Evolutionary conservation across 2,888 invertebrate genomes (phyloP).

Genomic region (Nasonia oneida): DNA sequence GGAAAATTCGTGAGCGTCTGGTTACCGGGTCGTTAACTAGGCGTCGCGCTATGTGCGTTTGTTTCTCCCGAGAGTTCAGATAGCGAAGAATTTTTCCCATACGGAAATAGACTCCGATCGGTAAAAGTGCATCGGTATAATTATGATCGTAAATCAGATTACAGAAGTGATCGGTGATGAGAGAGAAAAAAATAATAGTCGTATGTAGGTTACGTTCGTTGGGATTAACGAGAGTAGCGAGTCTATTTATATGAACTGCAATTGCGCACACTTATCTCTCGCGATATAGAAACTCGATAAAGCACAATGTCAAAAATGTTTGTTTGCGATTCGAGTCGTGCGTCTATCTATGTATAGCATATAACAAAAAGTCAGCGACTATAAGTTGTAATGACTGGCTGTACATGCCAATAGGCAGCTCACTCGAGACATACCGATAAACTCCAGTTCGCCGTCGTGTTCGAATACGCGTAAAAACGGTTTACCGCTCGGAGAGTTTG

Average conservation of each 20-base stretch:
- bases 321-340: conserved; percentile 25
- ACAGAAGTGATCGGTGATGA: not conserved
- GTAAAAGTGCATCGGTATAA: not conserved
- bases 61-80: too few species aligned
- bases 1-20: not conserved
- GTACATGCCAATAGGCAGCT: not conserved
- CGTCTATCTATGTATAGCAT: not conserved
- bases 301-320: conserved; percentile 44
- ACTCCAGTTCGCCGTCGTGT: conserved; percentile 6
- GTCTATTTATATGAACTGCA: conserved; percentile 27
- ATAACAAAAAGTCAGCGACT: conserved; percentile 18
- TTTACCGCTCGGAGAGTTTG: conserved; percentile 30
- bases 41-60: not conserved
- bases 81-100: not conserved
- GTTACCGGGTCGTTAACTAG: not conserved
- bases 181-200: not conserved
- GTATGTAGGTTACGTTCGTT: conserved; percentile 22
- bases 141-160: conserved; percentile 20
- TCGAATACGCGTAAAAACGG: conserved; percentile 14
- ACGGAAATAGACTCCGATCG: not conserved
- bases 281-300: conserved; percentile 43
- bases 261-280: conserved; percentile 24
- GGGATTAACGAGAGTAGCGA: conserved; percentile 23
- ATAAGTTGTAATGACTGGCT: not conserved
- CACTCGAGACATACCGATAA: conserved; percentile 25